Conservation (phyloP, 2,113 vertebrate species). For the Micromys minutus region DNA sequence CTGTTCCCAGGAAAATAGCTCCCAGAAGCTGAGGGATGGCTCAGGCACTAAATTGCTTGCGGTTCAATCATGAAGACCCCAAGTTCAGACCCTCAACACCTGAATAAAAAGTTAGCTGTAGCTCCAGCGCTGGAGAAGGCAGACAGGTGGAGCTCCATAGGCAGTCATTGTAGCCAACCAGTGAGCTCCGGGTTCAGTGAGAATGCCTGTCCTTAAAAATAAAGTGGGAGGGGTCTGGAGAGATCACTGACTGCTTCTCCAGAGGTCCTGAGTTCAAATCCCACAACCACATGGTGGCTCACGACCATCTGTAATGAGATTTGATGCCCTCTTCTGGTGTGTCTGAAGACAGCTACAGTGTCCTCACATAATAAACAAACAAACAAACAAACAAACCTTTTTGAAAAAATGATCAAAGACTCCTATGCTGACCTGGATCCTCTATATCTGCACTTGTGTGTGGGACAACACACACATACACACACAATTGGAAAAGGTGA, state of each 20-base stretch:
- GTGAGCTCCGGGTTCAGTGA: not conserved
- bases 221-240: not conserved
- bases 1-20: not conserved
- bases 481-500: not conserved
- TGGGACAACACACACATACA: not conserved
- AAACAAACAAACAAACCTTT: too few species aligned
- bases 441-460: not conserved
- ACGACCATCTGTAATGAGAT: too few species aligned
- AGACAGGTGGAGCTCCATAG: not conserved
- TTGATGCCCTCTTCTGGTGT: too few species aligned
- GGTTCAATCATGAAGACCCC: not conserved
- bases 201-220: not conserved
- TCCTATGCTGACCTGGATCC: not conserved
- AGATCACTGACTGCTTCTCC: too few species aligned
- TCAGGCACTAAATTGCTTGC: not conserved
- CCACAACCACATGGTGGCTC: too few species aligned
- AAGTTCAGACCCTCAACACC: not conserved
- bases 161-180: not conserved
- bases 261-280: too few species aligned
- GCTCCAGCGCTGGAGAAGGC: not conserved
- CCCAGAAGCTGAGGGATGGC: not conserved
- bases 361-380: too few species aligned
- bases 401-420: not conserved
- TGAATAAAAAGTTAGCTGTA: not conserved
- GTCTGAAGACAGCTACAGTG: too few species aligned